Conservation (phyloP, 2,797 vertebrate genomes). For the Rhynchotus rufescens region DNA sequence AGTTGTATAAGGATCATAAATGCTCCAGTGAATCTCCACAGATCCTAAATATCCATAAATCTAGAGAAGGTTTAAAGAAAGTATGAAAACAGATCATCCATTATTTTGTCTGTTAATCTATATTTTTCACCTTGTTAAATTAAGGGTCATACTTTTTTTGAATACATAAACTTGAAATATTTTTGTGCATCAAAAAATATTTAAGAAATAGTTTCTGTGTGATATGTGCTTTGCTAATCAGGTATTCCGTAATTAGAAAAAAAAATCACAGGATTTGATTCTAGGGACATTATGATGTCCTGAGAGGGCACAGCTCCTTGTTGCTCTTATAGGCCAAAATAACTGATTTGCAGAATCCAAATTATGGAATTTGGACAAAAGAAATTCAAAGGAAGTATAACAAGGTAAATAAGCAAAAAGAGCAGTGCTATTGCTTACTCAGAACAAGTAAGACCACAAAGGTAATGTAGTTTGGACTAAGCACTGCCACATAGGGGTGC, state of each 20-base stretch:
- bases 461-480: neutral
- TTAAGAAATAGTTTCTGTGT: neutral
- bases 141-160: neutral
- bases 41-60: neutral
- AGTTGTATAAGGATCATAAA: neutral
- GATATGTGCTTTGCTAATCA: neutral
- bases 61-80: neutral
- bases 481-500: neutral
- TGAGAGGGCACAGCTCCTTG: neutral
- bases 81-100: fast-evolving
- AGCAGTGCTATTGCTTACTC: neutral
- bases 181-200: neutral
- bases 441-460: neutral
- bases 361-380: neutral
- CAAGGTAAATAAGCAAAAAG: neutral
- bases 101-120: neutral
- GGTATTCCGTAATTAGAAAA: neutral
- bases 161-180: neutral
- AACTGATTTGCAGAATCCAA: neutral
- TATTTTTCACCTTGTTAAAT: neutral
- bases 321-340: neutral
- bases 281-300: neutral
- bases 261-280: neutral
- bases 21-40: neutral
- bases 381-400: neutral